A percentile compares a stretch with the other conserved stretches of the same genome.
Evolutionary conservation across 2,113 vertebrate species (phyloP).

Genomic region (Pluvialis apricaria): DNA sequence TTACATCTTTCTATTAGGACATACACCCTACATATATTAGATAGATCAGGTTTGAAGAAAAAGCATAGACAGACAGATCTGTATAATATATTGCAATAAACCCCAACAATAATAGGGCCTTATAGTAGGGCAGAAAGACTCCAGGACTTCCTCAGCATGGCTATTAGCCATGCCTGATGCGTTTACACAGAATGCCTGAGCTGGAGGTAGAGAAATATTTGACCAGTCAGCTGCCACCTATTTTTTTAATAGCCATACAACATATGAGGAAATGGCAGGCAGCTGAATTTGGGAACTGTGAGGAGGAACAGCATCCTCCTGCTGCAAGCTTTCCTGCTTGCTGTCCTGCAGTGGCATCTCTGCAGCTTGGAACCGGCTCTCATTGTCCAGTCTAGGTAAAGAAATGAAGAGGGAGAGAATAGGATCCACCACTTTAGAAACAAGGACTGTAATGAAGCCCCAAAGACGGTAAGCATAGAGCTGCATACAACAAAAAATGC

Average conservation of each 20-base stretch:
- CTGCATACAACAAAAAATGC: background rate
- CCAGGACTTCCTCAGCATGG: background rate
- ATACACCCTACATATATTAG: background rate
- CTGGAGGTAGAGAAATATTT: background rate
- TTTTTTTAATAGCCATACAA: background rate
- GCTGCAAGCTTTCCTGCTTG: background rate
- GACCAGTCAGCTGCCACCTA: background rate
- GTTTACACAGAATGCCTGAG: background rate
- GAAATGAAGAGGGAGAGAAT: background rate
- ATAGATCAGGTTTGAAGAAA: background rate
- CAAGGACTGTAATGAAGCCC: background rate
- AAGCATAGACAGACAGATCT: background rate
- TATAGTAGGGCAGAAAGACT: background rate
- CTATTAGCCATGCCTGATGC: background rate
- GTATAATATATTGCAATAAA: background rate
- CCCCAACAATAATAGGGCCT: fast-evolving
- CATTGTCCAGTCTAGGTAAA: background rate
- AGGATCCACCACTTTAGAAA: background rate
- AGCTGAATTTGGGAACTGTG: background rate
- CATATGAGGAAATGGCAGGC: background rate
- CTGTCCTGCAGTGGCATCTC: background rate
- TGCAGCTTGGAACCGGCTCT: background rate
- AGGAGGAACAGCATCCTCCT: background rate
- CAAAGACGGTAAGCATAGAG: background rate
- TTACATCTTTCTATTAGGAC: background rate